Evolutionary conservation across 2,797 vertebrate species (phyloP), one percentile per base, ranked within the genome.

Genomic region (Coregonus ussuriensis): DNA sequence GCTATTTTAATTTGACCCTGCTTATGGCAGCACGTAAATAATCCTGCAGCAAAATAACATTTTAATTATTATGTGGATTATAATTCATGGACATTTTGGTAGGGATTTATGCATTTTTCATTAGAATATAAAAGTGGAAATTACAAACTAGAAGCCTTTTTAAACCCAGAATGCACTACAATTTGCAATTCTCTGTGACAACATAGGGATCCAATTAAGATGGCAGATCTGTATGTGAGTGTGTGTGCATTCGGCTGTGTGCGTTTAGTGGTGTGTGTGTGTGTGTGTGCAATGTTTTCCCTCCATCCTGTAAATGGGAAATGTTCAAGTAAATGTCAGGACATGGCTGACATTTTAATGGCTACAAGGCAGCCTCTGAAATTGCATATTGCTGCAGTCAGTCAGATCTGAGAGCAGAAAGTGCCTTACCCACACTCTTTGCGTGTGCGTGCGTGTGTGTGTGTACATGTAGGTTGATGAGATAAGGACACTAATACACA

Each of bases 311-410:
- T 78, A 84, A 88, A 91, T 83, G 79, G 82, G 71, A 91, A 91
- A 85, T 81, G 77, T 35, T 74, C 13, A 86, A 75, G 82, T 77
- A 90, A 89, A 91, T 89, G 89, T 89, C 90, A 91, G 77, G 79
- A 79, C 81, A 84, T 9, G 52, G 79, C 75, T 90, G 88, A 92
- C 90, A 91, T 91, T 92, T 92, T 90, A 90, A 88, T 88, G 83
- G 86, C 80, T 88, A 86, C 81, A 91, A 83, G 87, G 76, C 80
- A 83, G 79, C 80, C 73, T 80, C 86, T 83, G 71, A 76, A 85
- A 82, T 75, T 76, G 74, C 81, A 85, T 81, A 89, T 86, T 85
- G 72, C 80, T 76, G 52, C 77, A 83, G 81, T 90, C 84, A 87
- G 74, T 90, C 88, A 88, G 65, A 82, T 74, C 79, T 16, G 54